Conservation (phyloP, 2,797 vertebrate species). For the Scolopax bukidnonensis region DNA sequence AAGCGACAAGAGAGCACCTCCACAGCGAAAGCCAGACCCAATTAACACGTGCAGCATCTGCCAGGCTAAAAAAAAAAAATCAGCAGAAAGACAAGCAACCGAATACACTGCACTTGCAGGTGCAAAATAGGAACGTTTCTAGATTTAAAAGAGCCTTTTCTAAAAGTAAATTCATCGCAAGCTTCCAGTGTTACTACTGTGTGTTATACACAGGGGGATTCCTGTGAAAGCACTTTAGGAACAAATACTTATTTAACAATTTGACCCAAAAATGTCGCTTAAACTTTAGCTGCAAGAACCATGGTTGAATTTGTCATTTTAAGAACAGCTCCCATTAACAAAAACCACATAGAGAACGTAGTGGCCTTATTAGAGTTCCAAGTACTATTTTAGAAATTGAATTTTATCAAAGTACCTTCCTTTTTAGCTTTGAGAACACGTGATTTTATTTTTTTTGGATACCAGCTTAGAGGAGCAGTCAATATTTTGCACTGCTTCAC, state of each 20-base stretch:
- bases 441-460: not conserved
- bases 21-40: not conserved
- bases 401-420: not conserved
- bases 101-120: not conserved
- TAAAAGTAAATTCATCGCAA: not conserved
- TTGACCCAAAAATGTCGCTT: not conserved
- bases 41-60: not conserved
- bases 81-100: not conserved
- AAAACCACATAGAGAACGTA: not conserved
- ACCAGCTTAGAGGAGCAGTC: not conserved
- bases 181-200: not conserved
- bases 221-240: not conserved
- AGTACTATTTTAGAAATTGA: not conserved
- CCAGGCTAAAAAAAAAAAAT: not conserved
- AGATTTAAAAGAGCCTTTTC: not conserved
- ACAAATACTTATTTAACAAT: not conserved
- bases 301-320: not conserved
- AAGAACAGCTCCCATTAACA: not conserved
- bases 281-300: not conserved
- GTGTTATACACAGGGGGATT: not conserved
- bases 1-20: not conserved
- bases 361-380: not conserved
- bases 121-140: not conserved
- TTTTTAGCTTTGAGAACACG: not conserved
- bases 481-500: slow-evolving; percentile 51